Evolutionary conservation across 2,113 vertebrate genomes (phyloP).

Genomic region (Hypanus sabinus): DNA sequence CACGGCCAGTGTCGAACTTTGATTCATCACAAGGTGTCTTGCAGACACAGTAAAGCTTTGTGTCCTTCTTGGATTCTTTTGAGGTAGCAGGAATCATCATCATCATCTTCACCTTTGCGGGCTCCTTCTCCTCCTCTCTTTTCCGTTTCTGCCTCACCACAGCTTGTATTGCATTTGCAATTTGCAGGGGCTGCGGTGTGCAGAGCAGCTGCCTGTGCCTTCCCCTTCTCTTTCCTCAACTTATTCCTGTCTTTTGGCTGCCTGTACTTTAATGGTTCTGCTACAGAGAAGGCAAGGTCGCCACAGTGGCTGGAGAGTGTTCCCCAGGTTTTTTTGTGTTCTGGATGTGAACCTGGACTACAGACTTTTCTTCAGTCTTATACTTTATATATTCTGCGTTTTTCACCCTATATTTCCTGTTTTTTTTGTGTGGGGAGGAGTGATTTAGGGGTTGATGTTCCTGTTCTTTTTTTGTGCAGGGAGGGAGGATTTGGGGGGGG

Average conservation of each 20-base stretch:
- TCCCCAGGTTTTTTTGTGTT: too few species aligned
- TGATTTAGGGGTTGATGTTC: too few species aligned
- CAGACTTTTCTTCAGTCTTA: too few species aligned
- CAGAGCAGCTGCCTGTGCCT: conserved; percentile 64
- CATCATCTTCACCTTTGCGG: conserved; percentile 88
- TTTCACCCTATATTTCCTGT: too few species aligned
- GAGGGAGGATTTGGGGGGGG: too few species aligned
- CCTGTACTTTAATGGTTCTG: too few species aligned
- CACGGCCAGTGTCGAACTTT: conserved; percentile 98
- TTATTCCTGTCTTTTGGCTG: conserved; percentile 65
- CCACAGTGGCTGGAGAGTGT: too few species aligned
- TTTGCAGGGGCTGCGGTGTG: conserved; percentile 40
- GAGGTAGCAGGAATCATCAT: conserved; percentile 96
- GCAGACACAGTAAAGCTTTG: conserved; percentile 96
- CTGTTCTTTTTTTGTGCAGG: too few species aligned
- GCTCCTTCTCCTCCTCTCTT: conserved; percentile 76
- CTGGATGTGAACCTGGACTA: too few species aligned
- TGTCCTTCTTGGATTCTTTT: conserved; percentile 95
- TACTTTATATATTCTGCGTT: too few species aligned
- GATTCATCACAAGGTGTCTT: conserved; percentile 96
- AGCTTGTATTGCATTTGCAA: conserved; percentile 48
- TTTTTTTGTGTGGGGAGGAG: too few species aligned
- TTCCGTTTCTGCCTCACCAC: conserved; percentile 71
- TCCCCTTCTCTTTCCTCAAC: conserved; percentile 82
- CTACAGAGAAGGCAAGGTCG: too few species aligned